Evolutionary conservation across 2,113 vertebrate species (phyloP).

Genomic region (Triplophysa tibetana): DNA sequence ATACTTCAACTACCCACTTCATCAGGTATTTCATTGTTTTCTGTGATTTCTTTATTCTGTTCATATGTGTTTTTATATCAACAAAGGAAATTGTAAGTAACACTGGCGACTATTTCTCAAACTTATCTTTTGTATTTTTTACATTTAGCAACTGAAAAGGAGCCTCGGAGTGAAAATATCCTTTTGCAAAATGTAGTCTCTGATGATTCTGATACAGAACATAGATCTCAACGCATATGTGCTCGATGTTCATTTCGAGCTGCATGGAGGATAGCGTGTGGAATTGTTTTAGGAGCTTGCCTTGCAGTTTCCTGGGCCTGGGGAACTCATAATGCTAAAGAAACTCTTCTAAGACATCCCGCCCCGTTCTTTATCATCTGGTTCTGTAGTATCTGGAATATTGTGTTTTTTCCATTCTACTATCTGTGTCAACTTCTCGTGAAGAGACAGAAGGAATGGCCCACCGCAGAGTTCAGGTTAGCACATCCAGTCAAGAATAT

Average conservation of each 20-base stretch:
- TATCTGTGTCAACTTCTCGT: constrained; percentile 53
- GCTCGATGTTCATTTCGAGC: constrained; percentile 17
- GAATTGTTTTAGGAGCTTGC: constrained; percentile 48
- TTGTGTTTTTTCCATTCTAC: constrained; percentile 61
- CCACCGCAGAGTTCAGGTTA: constrained; percentile 54
- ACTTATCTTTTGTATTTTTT: not conserved
- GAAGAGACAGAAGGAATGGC: constrained; percentile 30
- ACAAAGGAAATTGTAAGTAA: too few species aligned
- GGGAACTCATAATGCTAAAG: constrained; percentile 53
- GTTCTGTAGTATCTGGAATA: constrained; percentile 63
- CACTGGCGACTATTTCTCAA: not conserved
- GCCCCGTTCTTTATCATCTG: constrained; percentile 63
- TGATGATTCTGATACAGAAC: not conserved
- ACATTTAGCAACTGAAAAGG: constrained; percentile 11
- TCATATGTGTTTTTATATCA: too few species aligned
- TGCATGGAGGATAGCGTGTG: constrained; percentile 31
- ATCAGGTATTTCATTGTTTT: constrained; percentile 40
- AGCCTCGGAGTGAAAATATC: not conserved
- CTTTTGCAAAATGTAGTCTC: not conserved
- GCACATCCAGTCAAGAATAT: not conserved
- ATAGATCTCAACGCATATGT: constrained; percentile 21
- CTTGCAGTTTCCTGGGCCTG: constrained; percentile 56
- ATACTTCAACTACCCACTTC: constrained; percentile 17
- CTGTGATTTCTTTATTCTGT: not conserved
- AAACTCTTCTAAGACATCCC: constrained; percentile 41